Conservation (phyloP, 2,888 invertebrate species). For the Scaptomyza caliginosa region DNA sequence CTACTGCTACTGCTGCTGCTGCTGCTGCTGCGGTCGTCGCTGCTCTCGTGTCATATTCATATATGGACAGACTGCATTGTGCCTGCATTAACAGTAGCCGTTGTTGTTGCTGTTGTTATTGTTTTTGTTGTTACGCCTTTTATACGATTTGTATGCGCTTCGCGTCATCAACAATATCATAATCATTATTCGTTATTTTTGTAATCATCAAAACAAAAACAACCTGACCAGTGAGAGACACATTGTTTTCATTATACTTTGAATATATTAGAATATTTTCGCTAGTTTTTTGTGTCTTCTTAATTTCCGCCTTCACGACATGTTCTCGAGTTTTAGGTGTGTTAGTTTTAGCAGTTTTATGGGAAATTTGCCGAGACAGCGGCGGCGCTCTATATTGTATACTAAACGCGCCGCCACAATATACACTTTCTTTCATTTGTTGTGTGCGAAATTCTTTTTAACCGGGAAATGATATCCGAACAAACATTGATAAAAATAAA, state of each 20-base stretch:
- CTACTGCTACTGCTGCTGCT: constrained; percentile 13
- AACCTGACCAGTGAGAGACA: constrained; percentile 1
- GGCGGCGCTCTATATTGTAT: neutral
- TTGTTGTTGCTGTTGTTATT: constrained; percentile 10
- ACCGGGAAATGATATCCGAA: constrained; percentile 34
- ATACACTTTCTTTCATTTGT: constrained; percentile 38
- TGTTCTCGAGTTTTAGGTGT: constrained; percentile 22
- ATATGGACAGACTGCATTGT: constrained; percentile 41
- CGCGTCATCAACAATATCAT: constrained; percentile 7
- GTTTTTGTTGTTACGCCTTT: constrained; percentile 14
- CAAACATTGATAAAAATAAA: constrained; percentile 36
- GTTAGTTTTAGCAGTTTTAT: constrained; percentile 41
- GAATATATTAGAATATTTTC: constrained; percentile 45
- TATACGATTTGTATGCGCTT: constrained; percentile 34
- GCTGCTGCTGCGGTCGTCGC: neutral
- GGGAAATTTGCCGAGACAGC: constrained; percentile 22
- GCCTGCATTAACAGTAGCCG: constrained; percentile 17
- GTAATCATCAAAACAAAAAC: constrained; percentile 21
- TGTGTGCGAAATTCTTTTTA: constrained; percentile 27
- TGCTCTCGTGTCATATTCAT: constrained; percentile 5
- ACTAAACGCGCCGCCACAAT: neutral
- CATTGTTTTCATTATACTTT: constrained; percentile 6
- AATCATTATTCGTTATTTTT: neutral
- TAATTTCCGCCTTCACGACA: constrained; percentile 55
- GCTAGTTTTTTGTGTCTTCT: constrained; percentile 55